Conservation (phyloP, 1,140 invertebrate genomes). For the Psix sp. region DNA sequence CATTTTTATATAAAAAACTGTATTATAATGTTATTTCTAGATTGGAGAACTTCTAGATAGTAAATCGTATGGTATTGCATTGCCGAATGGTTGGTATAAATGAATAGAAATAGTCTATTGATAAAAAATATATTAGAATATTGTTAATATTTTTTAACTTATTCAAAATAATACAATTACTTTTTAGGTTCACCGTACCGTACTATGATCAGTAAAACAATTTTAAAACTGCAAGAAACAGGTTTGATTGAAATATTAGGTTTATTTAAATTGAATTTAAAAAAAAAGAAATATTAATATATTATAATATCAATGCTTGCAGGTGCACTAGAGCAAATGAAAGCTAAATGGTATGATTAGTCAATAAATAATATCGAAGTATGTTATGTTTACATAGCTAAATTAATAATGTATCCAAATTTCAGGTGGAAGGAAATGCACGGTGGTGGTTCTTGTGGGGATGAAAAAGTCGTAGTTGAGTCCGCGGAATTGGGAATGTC, state of each 20-base stretch:
- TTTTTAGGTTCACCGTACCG: conserved; percentile 83
- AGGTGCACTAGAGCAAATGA: conserved; percentile 86
- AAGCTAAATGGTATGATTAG: conserved; percentile 83
- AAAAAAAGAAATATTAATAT: conserved; percentile 1
- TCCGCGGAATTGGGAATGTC: conserved; percentile 80
- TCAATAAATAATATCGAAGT: neutral
- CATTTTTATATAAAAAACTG: too few species aligned
- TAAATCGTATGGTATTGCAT: conserved; percentile 89
- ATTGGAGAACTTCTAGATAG: conserved; percentile 87
- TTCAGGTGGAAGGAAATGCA: conserved; percentile 82
- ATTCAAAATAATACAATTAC: too few species aligned
- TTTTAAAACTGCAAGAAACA: conserved; percentile 89
- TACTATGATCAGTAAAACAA: conserved; percentile 83
- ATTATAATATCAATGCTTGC: too few species aligned
- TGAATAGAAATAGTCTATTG: neutral
- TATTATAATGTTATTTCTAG: conserved; percentile 7
- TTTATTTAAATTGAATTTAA: neutral
- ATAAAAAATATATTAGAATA: conserved; percentile 8
- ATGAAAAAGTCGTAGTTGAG: conserved; percentile 15
- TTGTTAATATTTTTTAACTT: neutral
- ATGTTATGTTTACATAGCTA: neutral
- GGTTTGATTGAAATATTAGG: neutral
- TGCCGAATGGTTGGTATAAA: conserved; percentile 79
- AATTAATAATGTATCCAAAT: neutral
- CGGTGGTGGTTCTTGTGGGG: conserved; percentile 65